These are phyloP conservation scores for Eumeta japonica DNA, from an alignment of 1,140 invertebrate genomes.

Conservation along the genomic window DNA sequence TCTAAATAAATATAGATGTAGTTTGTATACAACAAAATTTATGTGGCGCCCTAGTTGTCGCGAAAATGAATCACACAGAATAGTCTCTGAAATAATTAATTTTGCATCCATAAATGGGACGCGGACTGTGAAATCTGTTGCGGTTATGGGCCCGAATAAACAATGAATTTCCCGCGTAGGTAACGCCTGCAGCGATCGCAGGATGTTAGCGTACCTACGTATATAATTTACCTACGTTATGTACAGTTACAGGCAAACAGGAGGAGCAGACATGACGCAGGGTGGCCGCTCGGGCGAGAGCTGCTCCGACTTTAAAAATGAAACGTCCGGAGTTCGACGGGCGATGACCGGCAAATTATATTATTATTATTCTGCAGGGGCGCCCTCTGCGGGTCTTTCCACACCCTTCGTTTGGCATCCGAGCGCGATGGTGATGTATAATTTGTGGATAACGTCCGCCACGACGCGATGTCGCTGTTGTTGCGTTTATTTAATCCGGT, in stretches of 20 bases:
- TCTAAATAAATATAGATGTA: too few species aligned
- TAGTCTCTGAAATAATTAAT: too few species aligned
- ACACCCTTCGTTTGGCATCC: too few species aligned
- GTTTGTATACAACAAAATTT: too few species aligned
- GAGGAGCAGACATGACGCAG: too few species aligned
- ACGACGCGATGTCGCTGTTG: conserved; percentile 37
- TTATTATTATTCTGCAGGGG: conserved; percentile 48
- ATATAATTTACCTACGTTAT: too few species aligned
- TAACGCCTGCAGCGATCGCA: conserved; percentile 34
- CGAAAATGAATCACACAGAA: background rate
- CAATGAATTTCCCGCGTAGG: too few species aligned
- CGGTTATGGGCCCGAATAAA: conserved; percentile 36
- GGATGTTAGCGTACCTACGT: too few species aligned
- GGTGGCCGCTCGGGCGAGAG: conserved; percentile 26
- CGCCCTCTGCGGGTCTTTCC: conserved; percentile 25
- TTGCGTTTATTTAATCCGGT: conserved; percentile 38
- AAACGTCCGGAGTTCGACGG: conserved; percentile 46
- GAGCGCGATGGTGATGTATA: too few species aligned
- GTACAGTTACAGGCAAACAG: too few species aligned
- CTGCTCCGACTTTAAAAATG: conserved; percentile 56
- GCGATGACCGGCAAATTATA: conserved; percentile 48
- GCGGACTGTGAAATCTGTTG: conserved; percentile 27
- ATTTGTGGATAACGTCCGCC: too few species aligned
- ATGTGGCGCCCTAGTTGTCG: conserved; percentile 3
- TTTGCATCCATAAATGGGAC: background rate